Base-by-base conservation (phyloP, 2,888 invertebrate species). In the Cantharis rustica region DNA sequence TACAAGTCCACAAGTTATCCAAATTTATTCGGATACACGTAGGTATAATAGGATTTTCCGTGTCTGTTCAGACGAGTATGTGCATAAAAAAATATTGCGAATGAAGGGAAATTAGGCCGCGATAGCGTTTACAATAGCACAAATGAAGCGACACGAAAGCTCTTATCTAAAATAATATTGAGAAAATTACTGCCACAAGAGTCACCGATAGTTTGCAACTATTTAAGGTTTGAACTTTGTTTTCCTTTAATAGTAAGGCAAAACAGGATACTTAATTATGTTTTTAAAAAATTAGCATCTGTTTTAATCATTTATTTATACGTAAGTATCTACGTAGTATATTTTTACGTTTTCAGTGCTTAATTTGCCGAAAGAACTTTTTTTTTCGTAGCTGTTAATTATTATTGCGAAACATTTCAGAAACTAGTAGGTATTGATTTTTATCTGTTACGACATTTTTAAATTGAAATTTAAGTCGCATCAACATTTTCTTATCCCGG, bases 11-110 rank as follows among this genome's bases (percentile, higher is more conserved):
- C 31, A 27, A 63, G 72, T 66, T 75, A 75, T 79, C 73, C 79
- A 75, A 78, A 79, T 79, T 79, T 75, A 79, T 78, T 78, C 78
- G 31, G 63, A 78, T 78, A 79, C 79, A 79, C 79, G 79, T 79
- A 75, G 63, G 64, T 72, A 68, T 47, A 47, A 64, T 47, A 31
- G 62, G 27, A 64, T 61, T 73, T 72, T 69, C 20, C 27, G 23
- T 63, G 71, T 62, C 72, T 72, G 72, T 71, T 68, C 72, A 23
- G 26, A 61, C 16, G 69, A 69, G 68, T 70, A 72, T 73, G 75
- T 78, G 73, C 73, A 77, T 69, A 20, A 75, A 74, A 75, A 75
- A 75, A 27, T 68, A 72, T 31, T 31, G 17, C 16, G 70, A 70
- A 72, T 69, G 63, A 61, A 61, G 66, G 16, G 17, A 68, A 77